phyloP scores from a whole-genome alignment of 2,113 vertebrate genomes.

The Tachysurus fulvidraco region DNA sequence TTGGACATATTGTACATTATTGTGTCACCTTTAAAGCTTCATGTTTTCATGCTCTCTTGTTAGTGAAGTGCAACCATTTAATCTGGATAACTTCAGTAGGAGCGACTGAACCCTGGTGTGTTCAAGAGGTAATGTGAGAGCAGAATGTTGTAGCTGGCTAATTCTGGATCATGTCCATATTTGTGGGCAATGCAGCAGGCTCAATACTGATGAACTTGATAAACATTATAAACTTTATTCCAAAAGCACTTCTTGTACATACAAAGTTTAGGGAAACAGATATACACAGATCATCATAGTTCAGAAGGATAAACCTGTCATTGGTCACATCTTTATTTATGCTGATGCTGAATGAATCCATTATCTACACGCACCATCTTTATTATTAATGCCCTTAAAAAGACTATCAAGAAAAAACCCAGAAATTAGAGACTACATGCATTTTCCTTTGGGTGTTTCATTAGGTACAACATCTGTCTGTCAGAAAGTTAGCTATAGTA shows the following conservation, averaged over 20 bases:
- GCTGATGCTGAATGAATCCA: background rate
- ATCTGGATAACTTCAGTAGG: slow-evolving; percentile 17
- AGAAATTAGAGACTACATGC: background rate
- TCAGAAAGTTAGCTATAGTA: background rate
- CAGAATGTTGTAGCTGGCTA: background rate
- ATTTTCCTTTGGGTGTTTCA: background rate
- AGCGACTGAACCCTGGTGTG: background rate
- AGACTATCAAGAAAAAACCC: background rate
- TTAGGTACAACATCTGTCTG: too few relatives aligned
- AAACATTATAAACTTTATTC: background rate
- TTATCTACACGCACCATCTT: background rate
- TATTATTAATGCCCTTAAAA: background rate
- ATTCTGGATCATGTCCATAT: background rate
- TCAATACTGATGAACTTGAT: background rate
- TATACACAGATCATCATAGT: background rate
- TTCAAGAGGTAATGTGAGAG: background rate
- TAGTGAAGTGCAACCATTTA: slow-evolving; percentile 9
- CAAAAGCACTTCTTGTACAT: background rate
- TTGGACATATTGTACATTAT: too few relatives aligned
- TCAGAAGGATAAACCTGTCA: background rate
- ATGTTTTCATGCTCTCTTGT: background rate
- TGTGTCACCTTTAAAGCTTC: too few relatives aligned
- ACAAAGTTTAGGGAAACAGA: background rate
- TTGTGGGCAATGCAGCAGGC: background rate
- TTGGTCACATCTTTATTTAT: background rate